A percentile compares a stretch with the other conserved stretches of the same genome.
These are phyloP conservation scores for Etheostoma perlongum DNA, from an alignment of 2,797 vertebrate species.

Conservation along the genomic window DNA sequence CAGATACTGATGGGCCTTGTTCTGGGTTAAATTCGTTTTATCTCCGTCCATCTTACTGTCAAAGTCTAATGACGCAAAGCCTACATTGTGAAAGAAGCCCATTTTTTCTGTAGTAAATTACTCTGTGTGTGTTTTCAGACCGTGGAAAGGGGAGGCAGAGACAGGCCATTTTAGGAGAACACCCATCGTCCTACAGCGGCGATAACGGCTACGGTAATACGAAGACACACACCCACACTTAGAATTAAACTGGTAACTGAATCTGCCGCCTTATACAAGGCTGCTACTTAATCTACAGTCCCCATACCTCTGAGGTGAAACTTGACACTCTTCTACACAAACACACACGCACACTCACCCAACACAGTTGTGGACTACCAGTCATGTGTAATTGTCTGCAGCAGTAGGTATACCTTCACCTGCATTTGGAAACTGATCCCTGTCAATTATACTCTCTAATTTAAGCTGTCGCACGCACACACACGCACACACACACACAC, in stretches of 20 bases:
- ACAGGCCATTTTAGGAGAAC: conserved; percentile 97
- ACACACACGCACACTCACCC: background rate
- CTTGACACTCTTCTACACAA: conserved; percentile 12
- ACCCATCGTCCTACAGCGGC: conserved; percentile 94
- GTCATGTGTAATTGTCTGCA: conserved; percentile 10
- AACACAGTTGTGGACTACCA: conserved; percentile 11
- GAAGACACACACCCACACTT: conserved; percentile 2
- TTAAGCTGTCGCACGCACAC: background rate
- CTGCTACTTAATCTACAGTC: conserved; percentile 27
- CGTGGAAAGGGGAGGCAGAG: conserved; percentile 94
- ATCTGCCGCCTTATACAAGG: conserved; percentile 17
- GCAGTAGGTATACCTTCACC: conserved; percentile 18
- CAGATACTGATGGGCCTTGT: background rate
- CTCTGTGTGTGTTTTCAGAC: conserved; percentile 84
- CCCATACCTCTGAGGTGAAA: conserved; percentile 31
- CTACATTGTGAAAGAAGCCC: background rate
- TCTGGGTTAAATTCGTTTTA: background rate
- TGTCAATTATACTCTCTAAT: conserved; percentile 13
- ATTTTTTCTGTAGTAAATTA: background rate
- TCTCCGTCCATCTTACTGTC: background rate
- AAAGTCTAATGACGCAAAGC: background rate
- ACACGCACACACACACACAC: background rate
- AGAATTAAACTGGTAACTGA: conserved; percentile 17
- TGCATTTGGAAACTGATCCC: conserved; percentile 29
- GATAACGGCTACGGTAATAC: conserved; percentile 95